A percentile compares a stretch with the other conserved stretches of the same genome.
Evolutionary conservation across 2,888 invertebrate genomes (phyloP).

Genomic region (Zygaena filipendulae): DNA sequence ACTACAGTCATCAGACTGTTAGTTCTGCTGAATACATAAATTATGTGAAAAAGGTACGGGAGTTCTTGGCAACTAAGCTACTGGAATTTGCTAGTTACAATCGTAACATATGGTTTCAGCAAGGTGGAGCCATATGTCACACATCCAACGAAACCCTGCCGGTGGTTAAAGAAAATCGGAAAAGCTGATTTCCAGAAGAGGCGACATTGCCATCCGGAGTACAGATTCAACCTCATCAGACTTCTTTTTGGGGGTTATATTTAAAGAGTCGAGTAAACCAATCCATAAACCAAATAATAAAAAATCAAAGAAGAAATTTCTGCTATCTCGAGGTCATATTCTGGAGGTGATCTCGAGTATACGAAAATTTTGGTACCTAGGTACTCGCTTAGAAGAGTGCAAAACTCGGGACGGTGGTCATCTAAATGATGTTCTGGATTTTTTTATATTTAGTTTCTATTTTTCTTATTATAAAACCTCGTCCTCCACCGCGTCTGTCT

Average conservation of each 20-base stretch:
- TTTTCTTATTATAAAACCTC: no score
- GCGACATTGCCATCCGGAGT: slow-evolving; percentile 17
- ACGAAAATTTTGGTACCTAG: no score
- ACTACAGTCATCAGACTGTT: slow-evolving; percentile 5
- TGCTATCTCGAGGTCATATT: slow-evolving; percentile 6
- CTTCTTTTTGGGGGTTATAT: slow-evolving; percentile 13
- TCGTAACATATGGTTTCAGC: slow-evolving; percentile 16
- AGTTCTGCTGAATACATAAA: slow-evolving; percentile 13
- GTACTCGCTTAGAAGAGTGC: slow-evolving; percentile 6
- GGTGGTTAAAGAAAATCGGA: slow-evolving; percentile 14
- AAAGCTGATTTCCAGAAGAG: slow-evolving; percentile 14
- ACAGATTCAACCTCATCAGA: slow-evolving; percentile 15
- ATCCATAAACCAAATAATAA: slow-evolving; percentile 8
- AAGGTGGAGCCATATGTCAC: slow-evolving; percentile 14
- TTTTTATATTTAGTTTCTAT: background rate
- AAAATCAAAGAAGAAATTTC: slow-evolving; percentile 13
- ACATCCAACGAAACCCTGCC: slow-evolving; percentile 14
- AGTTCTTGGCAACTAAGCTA: slow-evolving; percentile 14
- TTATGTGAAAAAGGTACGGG: slow-evolving; percentile 15
- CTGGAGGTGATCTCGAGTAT: slow-evolving; percentile 1
- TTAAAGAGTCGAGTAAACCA: slow-evolving; percentile 14
- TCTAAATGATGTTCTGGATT: background rate
- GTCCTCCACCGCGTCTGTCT: no score
- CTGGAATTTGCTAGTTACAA: slow-evolving; percentile 16
- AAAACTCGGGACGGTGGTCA: slow-evolving; percentile 5